A percentile compares a stretch with the other conserved stretches of the same genome.
phyloP scores from a whole-genome alignment of 2,888 invertebrate species.

The Platerodrilus igneus region DNA sequence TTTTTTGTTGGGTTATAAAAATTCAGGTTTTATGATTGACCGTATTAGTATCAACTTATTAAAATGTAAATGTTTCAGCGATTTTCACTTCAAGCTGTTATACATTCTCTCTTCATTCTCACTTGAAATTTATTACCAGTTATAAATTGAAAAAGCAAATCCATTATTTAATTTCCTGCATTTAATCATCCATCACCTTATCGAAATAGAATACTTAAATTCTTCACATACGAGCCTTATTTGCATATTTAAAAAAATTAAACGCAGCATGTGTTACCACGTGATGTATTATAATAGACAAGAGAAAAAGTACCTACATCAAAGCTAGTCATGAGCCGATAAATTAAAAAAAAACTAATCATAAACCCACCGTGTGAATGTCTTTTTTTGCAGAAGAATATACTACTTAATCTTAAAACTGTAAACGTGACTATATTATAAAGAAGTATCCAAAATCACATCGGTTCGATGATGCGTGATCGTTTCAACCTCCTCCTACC shows the following conservation, averaged over 20 bases:
- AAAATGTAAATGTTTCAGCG: too few species aligned
- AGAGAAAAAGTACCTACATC: conserved; percentile 20
- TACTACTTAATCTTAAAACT: conserved; percentile 26
- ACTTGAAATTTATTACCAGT: not conserved
- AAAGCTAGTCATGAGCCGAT: conserved; percentile 13
- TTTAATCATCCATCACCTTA: conserved; percentile 9
- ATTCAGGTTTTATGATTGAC: too few species aligned
- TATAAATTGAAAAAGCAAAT: conserved; percentile 8
- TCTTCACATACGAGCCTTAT: conserved; percentile 13
- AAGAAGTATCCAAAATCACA: conserved; percentile 22
- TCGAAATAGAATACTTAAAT: conserved; percentile 8
- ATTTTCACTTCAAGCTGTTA: too few species aligned
- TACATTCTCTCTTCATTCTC: too few species aligned
- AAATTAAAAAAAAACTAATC: conserved; percentile 28
- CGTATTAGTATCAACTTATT: too few species aligned
- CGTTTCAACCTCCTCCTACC: conserved; percentile 29
- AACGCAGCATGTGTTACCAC: conserved; percentile 21
- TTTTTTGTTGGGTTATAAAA: too few species aligned
- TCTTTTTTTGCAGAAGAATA: conserved; percentile 25
- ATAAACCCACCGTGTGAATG: conserved; percentile 32
- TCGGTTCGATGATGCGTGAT: conserved; percentile 27
- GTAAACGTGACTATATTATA: conserved; percentile 30
- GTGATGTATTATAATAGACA: conserved; percentile 17
- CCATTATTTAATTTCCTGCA: conserved; percentile 6
- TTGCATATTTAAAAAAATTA: conserved; percentile 17